Conservation (phyloP, 2,797 vertebrate genomes). For the Sorex maritimensis region DNA sequence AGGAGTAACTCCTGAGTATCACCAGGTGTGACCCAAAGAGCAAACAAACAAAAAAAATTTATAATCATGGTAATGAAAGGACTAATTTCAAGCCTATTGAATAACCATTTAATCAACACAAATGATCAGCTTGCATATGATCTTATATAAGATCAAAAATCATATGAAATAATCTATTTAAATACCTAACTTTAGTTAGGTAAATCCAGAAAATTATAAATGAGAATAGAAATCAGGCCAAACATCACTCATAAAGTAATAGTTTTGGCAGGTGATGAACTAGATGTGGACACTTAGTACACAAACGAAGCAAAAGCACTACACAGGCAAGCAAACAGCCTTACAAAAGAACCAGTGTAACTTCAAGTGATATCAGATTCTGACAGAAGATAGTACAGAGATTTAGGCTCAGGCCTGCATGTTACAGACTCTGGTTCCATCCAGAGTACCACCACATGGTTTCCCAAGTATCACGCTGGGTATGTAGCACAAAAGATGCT, state of each 20-base stretch:
- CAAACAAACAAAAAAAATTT: not conserved
- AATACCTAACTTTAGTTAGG: constrained; percentile 26
- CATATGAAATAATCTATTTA: not conserved
- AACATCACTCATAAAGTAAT: not conserved
- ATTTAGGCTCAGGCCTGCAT: no score
- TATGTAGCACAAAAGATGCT: no score
- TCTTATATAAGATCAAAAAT: constrained; percentile 49
- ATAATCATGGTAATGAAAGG: not conserved
- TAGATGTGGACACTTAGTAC: not conserved
- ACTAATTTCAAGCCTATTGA: constrained; percentile 7
- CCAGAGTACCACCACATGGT: no score
- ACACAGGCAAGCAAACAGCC: not conserved
- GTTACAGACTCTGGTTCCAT: no score
- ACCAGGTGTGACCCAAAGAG: no score
- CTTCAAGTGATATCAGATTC: not conserved
- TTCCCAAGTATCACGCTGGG: no score
- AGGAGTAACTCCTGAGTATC: no score
- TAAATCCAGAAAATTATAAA: not conserved
- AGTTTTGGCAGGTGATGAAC: not conserved
- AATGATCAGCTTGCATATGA: not conserved
- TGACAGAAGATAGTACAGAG: not conserved
- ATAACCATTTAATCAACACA: constrained; percentile 42
- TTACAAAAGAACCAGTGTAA: not conserved
- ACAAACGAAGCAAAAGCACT: not conserved
- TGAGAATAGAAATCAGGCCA: not conserved